A percentile compares a stretch with the other conserved stretches of the same genome.
Evolutionary conservation across 2,113 vertebrate genomes (phyloP).

Genomic region (Stictonetta naevosa): DNA sequence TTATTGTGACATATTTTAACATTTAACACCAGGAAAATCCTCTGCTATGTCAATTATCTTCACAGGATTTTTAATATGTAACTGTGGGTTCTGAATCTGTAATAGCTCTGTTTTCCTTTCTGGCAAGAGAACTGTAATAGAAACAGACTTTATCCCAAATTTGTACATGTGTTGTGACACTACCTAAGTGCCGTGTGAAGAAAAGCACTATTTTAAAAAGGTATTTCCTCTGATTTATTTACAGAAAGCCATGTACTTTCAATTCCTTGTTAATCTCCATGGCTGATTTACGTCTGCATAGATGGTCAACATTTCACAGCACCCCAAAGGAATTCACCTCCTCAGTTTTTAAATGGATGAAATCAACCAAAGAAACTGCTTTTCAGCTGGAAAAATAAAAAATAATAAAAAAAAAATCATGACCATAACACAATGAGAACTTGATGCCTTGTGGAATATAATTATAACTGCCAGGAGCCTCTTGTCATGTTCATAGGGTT

Average conservation of each 20-base stretch:
- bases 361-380: constrained; percentile 16
- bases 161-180: neutral
- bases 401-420: neutral
- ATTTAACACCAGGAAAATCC: neutral
- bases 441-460: constrained; percentile 23
- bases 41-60: neutral
- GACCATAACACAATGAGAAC: neutral
- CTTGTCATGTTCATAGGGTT: neutral
- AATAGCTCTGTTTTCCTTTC: neutral
- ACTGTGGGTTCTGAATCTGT: neutral
- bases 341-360: neutral
- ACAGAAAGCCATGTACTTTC: neutral
- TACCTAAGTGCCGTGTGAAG: neutral
- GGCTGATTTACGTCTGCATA: neutral
- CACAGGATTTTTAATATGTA: neutral
- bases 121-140: neutral
- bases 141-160: neutral
- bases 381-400: neutral
- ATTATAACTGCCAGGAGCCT: constrained; percentile 17
- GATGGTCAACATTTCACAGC: neutral
- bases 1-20: neutral
- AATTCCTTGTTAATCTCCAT: neutral
- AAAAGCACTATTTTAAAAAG: neutral
- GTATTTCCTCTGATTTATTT: neutral
- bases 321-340: neutral